Evolutionary conservation across 2,113 vertebrate genomes (phyloP), one percentile per base, ranked within the genome.

Genomic region (Bettongia penicillata): DNA sequence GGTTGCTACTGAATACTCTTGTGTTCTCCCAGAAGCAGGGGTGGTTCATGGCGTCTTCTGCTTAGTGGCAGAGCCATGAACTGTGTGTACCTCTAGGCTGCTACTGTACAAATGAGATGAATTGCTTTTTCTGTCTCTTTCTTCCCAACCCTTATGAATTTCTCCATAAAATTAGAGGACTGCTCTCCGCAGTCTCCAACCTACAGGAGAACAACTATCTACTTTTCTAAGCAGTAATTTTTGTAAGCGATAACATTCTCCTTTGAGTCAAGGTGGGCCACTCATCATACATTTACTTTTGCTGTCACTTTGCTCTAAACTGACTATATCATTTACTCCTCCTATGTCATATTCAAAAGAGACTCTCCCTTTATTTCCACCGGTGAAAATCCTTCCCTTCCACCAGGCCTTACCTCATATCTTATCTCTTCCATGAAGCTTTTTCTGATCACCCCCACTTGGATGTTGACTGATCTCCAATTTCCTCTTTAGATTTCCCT

Each of bases 11-110:
- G 68, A 23, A 22, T 3, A 43, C 0, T 43, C n/a, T 84, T 84
- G 37, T 43, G 7, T 84, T 84, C n/a, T 68, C 31, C 12, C n/a
- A 84, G 68, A 16, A 43, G 1, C 16, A 68, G 28, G 28, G 61
- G 31, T 37, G 31, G 61, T 37, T 4, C 31, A 37, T 68, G 3
- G 1, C 43, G 68, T 55, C 93, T 96, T 92, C 84, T 25, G 1
- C 1, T 53, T 94, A 91, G 8, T 57, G 25, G 2, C 0, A 11
- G 50, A 1, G 5, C 10, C 90, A 49, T 93, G 92, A 96, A 95
- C 93, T 50, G 25, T 91, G 14, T 96, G 91, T 53, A 90, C 91
- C 50, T 96, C 57, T 68, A 12, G 12, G 11, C 31, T 61, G 28
- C 57, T 68, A 3, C 57, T 68, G 31, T 68, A 37, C 57, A 68